A percentile compares a stretch with the other conserved stretches of the same genome.
Conservation (phyloP, 2,113 vertebrate genomes). For the Chionomys nivalis region DNA sequence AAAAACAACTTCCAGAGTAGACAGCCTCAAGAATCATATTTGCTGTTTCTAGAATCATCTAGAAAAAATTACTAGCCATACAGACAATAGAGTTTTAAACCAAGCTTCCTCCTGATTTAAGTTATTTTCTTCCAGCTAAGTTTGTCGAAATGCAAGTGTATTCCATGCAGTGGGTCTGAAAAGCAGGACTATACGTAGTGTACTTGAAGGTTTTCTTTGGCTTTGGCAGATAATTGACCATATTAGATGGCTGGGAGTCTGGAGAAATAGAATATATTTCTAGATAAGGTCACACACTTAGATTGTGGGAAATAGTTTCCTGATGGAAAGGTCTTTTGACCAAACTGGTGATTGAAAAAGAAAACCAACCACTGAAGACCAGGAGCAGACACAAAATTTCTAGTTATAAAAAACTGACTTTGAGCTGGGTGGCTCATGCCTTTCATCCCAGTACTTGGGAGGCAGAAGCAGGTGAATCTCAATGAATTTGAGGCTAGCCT, state of each 20-base stretch:
- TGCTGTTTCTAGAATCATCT: slow-evolving; percentile 70
- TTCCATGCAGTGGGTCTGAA: background rate
- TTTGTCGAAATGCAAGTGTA: slow-evolving; percentile 37
- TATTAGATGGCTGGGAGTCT: slow-evolving; percentile 37
- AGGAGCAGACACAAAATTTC: background rate
- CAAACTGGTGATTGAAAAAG: background rate
- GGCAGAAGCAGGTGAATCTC: no score
- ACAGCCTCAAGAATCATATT: slow-evolving; percentile 24
- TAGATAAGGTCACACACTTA: slow-evolving; percentile 26
- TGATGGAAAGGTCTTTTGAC: slow-evolving; percentile 43
- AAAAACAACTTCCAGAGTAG: slow-evolving; percentile 61
- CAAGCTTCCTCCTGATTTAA: slow-evolving; percentile 60
- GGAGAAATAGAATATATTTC: slow-evolving; percentile 41
- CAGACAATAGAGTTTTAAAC: slow-evolving; percentile 57
- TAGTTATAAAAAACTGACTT: background rate
- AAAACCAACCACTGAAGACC: background rate
- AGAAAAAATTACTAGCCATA: slow-evolving; percentile 37
- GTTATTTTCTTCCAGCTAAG: slow-evolving; percentile 51
- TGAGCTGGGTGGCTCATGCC: no score
- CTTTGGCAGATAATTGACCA: slow-evolving; percentile 45
- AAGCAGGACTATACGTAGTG: background rate
- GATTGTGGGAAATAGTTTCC: slow-evolving; percentile 44
- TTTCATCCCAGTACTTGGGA: no score
- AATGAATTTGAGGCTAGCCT: no score
- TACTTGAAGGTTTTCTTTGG: slow-evolving; percentile 14